A percentile compares a stretch with the other conserved stretches of the same genome.
Evolutionary conservation across 2,113 vertebrate species (phyloP).

Genomic region (Poeciliopsis turrubarensis): DNA sequence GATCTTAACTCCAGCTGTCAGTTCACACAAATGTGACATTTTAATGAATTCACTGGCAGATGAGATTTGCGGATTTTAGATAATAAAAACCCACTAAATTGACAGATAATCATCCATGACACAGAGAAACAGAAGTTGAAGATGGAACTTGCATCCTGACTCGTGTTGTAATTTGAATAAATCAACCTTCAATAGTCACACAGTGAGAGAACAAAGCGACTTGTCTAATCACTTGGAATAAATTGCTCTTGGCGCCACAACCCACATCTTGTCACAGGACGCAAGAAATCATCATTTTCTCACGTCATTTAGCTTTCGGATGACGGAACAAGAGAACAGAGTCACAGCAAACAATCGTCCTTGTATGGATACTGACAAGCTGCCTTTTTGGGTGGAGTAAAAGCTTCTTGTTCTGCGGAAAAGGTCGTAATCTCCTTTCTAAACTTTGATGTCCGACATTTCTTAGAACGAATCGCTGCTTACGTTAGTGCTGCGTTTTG

Average conservation of each 20-base stretch:
- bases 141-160: not conserved
- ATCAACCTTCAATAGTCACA: not conserved
- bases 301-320: slow-evolving; percentile 27
- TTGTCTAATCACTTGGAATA: slow-evolving; percentile 35
- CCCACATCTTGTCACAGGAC: slow-evolving; percentile 19
- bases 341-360: not conserved
- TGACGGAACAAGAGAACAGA: not conserved
- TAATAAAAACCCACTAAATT: not conserved
- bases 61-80: not conserved
- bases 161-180: slow-evolving; percentile 7
- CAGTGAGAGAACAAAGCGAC: not conserved
- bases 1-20: not conserved
- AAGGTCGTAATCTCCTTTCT: not conserved
- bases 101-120: not conserved
- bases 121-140: slow-evolving; percentile 19
- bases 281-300: slow-evolving; percentile 19
- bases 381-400: not conserved
- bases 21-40: not conserved
- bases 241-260: slow-evolving; percentile 5
- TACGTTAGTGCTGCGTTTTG: too few relatives aligned
- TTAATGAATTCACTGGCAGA: not conserved
- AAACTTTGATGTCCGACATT: not conserved
- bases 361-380: not conserved
- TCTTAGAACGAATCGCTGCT: not conserved
- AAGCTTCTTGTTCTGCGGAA: not conserved